These are phyloP conservation scores for Poeciliopsis infans DNA, from an alignment of 2,797 vertebrate species.

Conservation along the genomic window DNA sequence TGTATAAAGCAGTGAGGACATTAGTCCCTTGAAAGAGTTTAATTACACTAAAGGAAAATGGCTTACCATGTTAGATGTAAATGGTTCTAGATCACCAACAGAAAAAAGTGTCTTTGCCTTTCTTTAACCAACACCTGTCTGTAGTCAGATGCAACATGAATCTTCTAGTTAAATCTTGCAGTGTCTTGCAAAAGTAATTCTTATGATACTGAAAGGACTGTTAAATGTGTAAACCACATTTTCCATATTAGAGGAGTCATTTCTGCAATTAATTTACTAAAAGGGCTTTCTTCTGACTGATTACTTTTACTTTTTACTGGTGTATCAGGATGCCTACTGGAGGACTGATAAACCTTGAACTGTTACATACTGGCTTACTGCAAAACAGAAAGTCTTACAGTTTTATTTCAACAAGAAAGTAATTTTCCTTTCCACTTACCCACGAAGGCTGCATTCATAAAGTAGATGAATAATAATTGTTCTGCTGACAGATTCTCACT, in stretches of 20 bases:
- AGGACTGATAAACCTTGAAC: too few relatives aligned
- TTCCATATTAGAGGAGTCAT: conserved; percentile 33
- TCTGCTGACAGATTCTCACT: background rate
- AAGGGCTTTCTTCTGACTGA: too few relatives aligned
- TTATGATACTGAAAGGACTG: background rate
- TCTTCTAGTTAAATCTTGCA: background rate
- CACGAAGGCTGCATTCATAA: background rate
- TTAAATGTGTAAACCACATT: conserved; percentile 36
- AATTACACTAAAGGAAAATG: conserved; percentile 77
- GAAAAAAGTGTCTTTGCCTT: conserved; percentile 32
- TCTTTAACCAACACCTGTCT: conserved; percentile 38
- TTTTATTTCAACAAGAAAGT: background rate
- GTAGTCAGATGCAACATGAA: conserved; percentile 28
- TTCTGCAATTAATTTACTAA: too few relatives aligned
- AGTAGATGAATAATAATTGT: conserved; percentile 4
- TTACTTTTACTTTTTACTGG: too few relatives aligned
- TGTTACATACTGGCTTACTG: background rate
- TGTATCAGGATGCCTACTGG: too few relatives aligned
- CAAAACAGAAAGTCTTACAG: background rate
- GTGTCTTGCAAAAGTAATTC: background rate
- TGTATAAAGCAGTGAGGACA: conserved; percentile 62
- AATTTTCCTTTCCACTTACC: background rate
- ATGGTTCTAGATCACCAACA: conserved; percentile 67
- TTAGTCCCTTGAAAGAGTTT: conserved; percentile 68
- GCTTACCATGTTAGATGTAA: conserved; percentile 73